Percentiles rank a stretch among this genome's conserved stretches.
These are phyloP conservation scores for Solenopsis fugax DNA, from an alignment of 1,140 invertebrate genomes.

Conservation along the genomic window DNA sequence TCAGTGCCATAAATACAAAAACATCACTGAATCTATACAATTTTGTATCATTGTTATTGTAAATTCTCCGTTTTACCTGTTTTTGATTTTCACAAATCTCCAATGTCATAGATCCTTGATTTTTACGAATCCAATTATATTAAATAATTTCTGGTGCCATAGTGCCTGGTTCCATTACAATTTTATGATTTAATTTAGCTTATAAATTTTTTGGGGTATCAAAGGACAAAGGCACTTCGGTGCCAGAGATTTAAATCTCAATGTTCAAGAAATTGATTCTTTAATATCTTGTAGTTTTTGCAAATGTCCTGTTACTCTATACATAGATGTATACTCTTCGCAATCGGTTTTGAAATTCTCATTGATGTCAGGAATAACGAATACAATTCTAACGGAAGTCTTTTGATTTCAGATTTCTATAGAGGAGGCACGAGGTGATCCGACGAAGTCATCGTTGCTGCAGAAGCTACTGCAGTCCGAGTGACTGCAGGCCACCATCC, in stretches of 20 bases:
- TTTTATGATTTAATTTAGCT: background rate
- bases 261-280: background rate
- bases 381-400: background rate
- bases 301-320: background rate
- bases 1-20: constrained; percentile 10
- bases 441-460: constrained; percentile 91
- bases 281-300: constrained; percentile 5
- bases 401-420: constrained; percentile 89
- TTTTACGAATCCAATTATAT: background rate
- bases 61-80: background rate
- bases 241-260: background rate
- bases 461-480: constrained; percentile 92
- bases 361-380: background rate
- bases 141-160: background rate
- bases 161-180: background rate
- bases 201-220: background rate
- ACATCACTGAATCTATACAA: background rate
- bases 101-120: background rate
- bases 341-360: constrained; percentile 30
- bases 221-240: background rate
- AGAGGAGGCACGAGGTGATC: constrained; percentile 91
- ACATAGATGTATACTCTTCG: constrained; percentile 1
- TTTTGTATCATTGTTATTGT: background rate
- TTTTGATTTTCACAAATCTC: background rate
- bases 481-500: constrained; percentile 87